phyloP scores from a whole-genome alignment of 2,113 vertebrate genomes.

The Cettia cetti region DNA sequence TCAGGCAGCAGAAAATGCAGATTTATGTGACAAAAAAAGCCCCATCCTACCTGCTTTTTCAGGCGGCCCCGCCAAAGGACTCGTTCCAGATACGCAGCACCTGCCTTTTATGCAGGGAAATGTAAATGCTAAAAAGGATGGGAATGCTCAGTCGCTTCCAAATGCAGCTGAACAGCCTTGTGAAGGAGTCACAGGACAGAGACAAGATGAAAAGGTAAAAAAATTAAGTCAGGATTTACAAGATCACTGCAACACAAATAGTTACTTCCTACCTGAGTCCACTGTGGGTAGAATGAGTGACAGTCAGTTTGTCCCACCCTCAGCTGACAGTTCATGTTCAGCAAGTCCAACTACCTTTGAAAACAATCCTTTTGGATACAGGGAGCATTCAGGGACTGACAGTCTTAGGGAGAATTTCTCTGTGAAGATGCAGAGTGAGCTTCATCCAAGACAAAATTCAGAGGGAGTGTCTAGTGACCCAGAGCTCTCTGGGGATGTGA shows the following conservation, averaged over 20 bases:
- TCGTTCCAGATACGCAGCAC: not conserved
- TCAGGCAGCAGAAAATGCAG: not conserved
- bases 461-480: not conserved
- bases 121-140: not conserved
- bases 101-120: not conserved
- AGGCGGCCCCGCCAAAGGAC: not conserved
- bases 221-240: not conserved
- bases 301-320: not conserved
- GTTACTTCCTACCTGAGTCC: not conserved
- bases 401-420: not conserved
- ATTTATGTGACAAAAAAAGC: not conserved
- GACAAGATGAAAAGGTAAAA: not conserved
- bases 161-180: not conserved
- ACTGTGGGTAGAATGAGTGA: not conserved
- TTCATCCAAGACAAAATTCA: not conserved
- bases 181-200: not conserved
- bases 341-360: not conserved
- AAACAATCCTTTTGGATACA: not conserved
- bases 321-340: not conserved
- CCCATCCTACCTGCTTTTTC: not conserved
- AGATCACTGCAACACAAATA: not conserved
- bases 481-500: not conserved
- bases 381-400: not conserved
- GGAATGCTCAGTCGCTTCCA: conserved; percentile 26
- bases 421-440: not conserved